Base-by-base conservation (phyloP, 2,888 invertebrate genomes). In the Willowsia nigromaculata region DNA sequence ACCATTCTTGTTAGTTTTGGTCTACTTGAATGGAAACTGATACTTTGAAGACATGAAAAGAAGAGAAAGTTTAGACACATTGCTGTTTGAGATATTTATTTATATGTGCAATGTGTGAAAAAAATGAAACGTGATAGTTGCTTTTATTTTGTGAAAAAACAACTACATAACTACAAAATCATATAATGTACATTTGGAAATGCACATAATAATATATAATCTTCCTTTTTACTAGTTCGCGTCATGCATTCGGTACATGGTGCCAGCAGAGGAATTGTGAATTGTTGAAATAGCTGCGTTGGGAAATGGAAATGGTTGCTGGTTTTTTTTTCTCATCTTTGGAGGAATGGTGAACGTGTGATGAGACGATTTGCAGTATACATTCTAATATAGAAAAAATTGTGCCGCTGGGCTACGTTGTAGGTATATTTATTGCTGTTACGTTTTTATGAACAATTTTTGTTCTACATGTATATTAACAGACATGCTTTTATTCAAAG, bases 271-370 rank as follows among this genome's bases (percentile, higher is more conserved):
- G 50, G 50, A 78, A 85, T 85, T 78, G 85, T 80, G 68, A 85
- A 68, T 62, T 80, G 78, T 85, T 78, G 85, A 85, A 43, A 43
- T 43, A 43, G 43, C 11, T 43, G 50, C 78, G 56, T 68, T 86
- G 86, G 86, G 80, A 86, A 80, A 86, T 80, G 86, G 40, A 68
- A 65, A 62, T 65, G 18, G 56, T n/a, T 84, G 13, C 18, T 62
- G 15, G 27, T 68, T 37, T 62, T 53, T 50, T 30, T n/a, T 53
- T 74, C 59, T 18, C 50, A 22, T 50, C 62, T 47, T 85, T 40
- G 65, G 62, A 76, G 59, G 59, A 47, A 65, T 50, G 85, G 37
- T 56, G 78, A 50, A 76, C 53, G 76, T 76, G 85, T 62, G 85
- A 76, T 76, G 76, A 37, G 47, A 85, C 76, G 50, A 85, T 85